A percentile compares a stretch with the other conserved stretches of the same genome.
These are phyloP conservation scores for Synanthedon vespiformis DNA, from an alignment of 2,888 invertebrate species.

Conservation along the genomic window DNA sequence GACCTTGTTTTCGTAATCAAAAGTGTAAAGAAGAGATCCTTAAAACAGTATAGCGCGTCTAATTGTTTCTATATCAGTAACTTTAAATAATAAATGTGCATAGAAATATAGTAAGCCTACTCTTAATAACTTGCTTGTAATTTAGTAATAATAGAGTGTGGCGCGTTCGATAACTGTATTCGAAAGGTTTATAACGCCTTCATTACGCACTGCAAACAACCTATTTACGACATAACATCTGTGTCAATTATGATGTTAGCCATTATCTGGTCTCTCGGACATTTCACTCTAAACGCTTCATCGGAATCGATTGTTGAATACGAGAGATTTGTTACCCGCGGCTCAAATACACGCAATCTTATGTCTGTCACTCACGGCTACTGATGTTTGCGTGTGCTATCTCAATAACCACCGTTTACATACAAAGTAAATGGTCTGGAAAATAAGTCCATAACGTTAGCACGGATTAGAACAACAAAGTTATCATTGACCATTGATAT, in stretches of 20 bases:
- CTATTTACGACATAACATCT: conserved; percentile 9
- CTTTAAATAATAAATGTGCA: too few species aligned
- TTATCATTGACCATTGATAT: too few species aligned
- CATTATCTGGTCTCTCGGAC: conserved; percentile 27
- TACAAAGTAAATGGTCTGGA: conserved; percentile 11
- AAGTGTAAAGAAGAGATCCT: too few species aligned
- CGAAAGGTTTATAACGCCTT: conserved; percentile 10
- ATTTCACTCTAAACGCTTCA: conserved; percentile 35
- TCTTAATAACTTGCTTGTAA: too few species aligned
- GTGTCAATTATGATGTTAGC: conserved; percentile 31
- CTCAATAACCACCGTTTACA: conserved; percentile 28
- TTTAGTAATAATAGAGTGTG: too few species aligned
- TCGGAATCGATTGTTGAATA: conserved; percentile 27
- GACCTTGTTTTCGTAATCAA: too few species aligned
- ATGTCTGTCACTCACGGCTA: conserved; percentile 41
- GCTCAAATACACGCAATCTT: conserved; percentile 12
- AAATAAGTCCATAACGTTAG: too few species aligned
- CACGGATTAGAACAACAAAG: too few species aligned
- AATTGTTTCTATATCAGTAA: too few species aligned
- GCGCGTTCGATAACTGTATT: conserved; percentile 12
- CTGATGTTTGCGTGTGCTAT: conserved; percentile 28
- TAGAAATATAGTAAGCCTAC: too few species aligned
- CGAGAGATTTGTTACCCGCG: conserved; percentile 26
- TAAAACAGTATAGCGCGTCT: too few species aligned
- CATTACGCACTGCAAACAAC: conserved; percentile 2